These are phyloP conservation scores for Apis florea DNA, from an alignment of 1,140 invertebrate genomes.

Conservation along the genomic window DNA sequence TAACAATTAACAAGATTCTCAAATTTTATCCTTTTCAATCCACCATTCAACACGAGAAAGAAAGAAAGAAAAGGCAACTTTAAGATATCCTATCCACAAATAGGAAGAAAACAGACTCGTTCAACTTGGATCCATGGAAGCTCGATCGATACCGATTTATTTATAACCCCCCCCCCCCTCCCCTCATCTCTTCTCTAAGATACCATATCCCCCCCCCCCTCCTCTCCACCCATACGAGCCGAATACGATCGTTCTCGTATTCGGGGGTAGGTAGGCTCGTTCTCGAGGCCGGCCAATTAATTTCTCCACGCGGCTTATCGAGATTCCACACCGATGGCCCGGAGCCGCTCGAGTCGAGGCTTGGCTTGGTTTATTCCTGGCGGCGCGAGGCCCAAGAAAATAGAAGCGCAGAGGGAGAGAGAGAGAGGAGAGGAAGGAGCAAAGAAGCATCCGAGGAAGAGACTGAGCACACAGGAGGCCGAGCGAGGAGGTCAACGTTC, in stretches of 20 bases:
- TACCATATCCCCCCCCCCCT: neutral
- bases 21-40: no score
- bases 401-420: slow-evolving; percentile 29
- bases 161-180: neutral
- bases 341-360: slow-evolving; percentile 51
- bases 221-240: neutral
- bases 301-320: slow-evolving; percentile 74
- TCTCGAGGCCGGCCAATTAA: slow-evolving; percentile 72
- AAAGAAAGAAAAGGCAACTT: no score
- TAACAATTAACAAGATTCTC: no score
- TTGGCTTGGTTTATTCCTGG: slow-evolving; percentile 69
- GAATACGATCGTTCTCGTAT: slow-evolving; percentile 7
- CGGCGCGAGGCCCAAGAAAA: slow-evolving; percentile 59
- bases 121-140: neutral
- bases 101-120: neutral
- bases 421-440: slow-evolving; percentile 17
- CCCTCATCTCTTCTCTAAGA: neutral
- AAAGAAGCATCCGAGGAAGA: slow-evolving; percentile 25
- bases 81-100: neutral
- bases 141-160: neutral
- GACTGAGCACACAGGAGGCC: neutral
- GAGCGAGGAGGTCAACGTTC: slow-evolving; percentile 72
- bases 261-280: slow-evolving; percentile 38
- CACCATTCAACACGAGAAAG: no score
- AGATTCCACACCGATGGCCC: slow-evolving; percentile 71